phyloP scores from a whole-genome alignment of 64 coral and sea anemone species.

The Orbicella faveolata region DNA sequence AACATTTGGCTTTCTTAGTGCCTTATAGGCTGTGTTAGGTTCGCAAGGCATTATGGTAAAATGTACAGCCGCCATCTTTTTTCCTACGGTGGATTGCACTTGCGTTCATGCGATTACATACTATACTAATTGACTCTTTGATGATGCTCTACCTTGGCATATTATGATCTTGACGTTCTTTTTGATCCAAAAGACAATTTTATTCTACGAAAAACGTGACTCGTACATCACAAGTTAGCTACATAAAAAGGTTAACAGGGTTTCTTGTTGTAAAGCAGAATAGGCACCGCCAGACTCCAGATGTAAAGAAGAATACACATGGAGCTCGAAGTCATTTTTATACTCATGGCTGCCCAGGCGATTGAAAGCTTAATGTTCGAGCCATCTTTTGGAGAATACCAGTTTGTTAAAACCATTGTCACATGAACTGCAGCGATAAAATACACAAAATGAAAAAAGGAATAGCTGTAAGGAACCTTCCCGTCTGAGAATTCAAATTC shows the following conservation, averaged over 20 bases:
- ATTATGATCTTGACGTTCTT: background rate
- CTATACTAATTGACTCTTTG: too few relatives aligned
- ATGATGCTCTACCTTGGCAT: background rate
- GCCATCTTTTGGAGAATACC: constrained; percentile 88
- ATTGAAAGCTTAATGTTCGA: constrained; percentile 86
- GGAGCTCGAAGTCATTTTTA: constrained; percentile 91
- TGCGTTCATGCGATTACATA: too few relatives aligned
- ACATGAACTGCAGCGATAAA: constrained; percentile 83
- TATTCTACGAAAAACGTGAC: background rate
- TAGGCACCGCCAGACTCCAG: constrained; percentile 69
- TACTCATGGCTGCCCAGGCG: constrained; percentile 96
- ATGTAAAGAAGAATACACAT: constrained; percentile 87
- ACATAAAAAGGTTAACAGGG: background rate
- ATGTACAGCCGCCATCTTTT: too few relatives aligned
- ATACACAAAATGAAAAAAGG: constrained; percentile 85
- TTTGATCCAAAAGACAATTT: background rate
- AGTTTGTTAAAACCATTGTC: constrained; percentile 89
- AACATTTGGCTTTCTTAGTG: too few relatives aligned
- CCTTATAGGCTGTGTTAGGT: too few relatives aligned
- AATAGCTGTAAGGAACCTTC: constrained; percentile 82
- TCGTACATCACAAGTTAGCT: background rate
- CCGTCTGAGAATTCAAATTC: constrained; percentile 8
- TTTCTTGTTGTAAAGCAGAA: constrained; percentile 39
- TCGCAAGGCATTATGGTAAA: too few relatives aligned
- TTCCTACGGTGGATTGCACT: too few relatives aligned